Base-by-base conservation (phyloP, 2,888 invertebrate genomes). In the Nesidiocoris tenuis region DNA sequence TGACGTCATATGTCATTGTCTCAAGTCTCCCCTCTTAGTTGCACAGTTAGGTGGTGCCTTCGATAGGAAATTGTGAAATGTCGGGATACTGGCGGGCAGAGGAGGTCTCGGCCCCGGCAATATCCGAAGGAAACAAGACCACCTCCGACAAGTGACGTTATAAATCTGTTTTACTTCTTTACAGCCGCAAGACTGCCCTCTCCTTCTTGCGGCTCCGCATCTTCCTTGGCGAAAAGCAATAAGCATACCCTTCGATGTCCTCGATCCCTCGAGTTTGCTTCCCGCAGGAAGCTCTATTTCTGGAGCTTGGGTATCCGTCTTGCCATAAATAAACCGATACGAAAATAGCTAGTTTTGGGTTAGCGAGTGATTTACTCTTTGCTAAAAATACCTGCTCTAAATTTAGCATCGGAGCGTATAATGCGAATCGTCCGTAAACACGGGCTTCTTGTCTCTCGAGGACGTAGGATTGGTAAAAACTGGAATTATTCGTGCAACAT, bases 1-100 rank as follows among this genome's bases (percentile, higher is more conserved):
- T 76, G 76, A 76, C 76, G 76, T 76, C 76, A 76, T 76, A 71
- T 68, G 76, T 76, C 76, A 76, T 71, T 76, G 76, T 76, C 39
- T 12, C 39, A 39, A 39, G 39, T 39, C 76, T 70, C 16, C 59
- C 74, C 57, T 7, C 61, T 39, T 18, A 39, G 25, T 18, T 5
- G 23, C 3, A 39, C 39, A 3, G 39, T 12, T 39, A 3, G 39
- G 12, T 3, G 39, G 39, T 39, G 39, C 5, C 39, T 12, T 12
- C 12, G 39, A 39, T 39, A 39, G 39, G 39, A 39, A 39, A 39
- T 39, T 39, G 39, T 39, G 39, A 39, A 39, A 39, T 39, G 39
- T 39, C 12, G 39, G 39, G 39, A 39, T 39, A 39, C 39, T 39
- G 39, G 3, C 39, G 39, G 39, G 3, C 59, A 59, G 61, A 19